Evolutionary conservation across 1,140 invertebrate species (phyloP).

Genomic region (Drosophila neocordata): DNA sequence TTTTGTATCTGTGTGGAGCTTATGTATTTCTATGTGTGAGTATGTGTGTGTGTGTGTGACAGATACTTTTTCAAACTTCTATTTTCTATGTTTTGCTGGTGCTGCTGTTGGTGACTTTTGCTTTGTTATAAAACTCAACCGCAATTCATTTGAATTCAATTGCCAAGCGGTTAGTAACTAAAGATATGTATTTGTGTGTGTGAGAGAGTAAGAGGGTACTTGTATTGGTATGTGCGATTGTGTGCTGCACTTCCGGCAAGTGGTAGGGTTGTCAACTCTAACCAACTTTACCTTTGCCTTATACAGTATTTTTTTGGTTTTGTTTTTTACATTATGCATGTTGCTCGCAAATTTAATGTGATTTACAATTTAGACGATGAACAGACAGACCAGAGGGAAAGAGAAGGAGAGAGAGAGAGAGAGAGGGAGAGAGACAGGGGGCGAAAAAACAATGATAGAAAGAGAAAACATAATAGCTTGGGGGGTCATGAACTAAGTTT

Average conservation of each 20-base stretch:
- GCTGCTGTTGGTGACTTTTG: constrained; percentile 43
- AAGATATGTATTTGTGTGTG: constrained; percentile 14
- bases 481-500: constrained; percentile 78
- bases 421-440: background rate
- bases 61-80: constrained; percentile 12
- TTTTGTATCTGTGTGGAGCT: background rate
- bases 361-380: constrained; percentile 69
- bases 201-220: constrained; percentile 22
- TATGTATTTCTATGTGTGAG: background rate
- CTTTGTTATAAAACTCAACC: constrained; percentile 62
- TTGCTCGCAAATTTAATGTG: constrained; percentile 70
- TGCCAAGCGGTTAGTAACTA: constrained; percentile 49
- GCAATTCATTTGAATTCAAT: constrained; percentile 79
- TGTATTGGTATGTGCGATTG: constrained; percentile 25
- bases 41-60: background rate
- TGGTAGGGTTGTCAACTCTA: constrained; percentile 34
- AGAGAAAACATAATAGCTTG: constrained; percentile 46
- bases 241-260: constrained; percentile 67
- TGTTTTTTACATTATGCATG: constrained; percentile 67
- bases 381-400: constrained; percentile 39
- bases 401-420: background rate
- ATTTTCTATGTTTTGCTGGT: constrained; percentile 1
- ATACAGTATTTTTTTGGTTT: constrained; percentile 23
- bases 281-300: constrained; percentile 21
- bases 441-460: background rate